A percentile compares a stretch with the other conserved stretches of the same genome.
Conservation (phyloP, 2,113 vertebrate species). For the Brachionichthys hirsutus region DNA sequence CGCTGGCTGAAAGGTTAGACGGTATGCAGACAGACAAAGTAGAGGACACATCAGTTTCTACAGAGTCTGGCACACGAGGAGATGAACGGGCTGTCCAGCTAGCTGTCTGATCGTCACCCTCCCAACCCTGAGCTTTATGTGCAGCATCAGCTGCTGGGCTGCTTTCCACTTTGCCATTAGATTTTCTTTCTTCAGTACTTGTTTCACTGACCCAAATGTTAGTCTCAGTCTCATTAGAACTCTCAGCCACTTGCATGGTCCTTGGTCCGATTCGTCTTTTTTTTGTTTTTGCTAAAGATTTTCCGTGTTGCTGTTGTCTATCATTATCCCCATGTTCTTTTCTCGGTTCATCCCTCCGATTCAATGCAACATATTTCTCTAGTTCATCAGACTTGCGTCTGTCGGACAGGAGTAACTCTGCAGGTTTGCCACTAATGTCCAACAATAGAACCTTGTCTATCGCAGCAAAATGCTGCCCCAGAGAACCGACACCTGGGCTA, state of each 20-base stretch:
- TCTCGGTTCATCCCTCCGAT: slow-evolving; percentile 1
- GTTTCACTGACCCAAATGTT: neutral
- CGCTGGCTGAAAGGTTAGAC: slow-evolving; percentile 21
- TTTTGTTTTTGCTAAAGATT: neutral
- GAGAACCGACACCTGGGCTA: neutral
- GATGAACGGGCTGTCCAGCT: slow-evolving; percentile 13
- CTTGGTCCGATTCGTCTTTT: neutral
- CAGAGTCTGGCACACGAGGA: slow-evolving; percentile 2
- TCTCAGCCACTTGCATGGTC: neutral
- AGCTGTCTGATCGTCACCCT: neutral
- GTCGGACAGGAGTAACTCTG: slow-evolving; percentile 36
- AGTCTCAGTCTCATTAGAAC: neutral
- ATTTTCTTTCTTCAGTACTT: neutral
- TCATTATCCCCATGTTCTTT: neutral
- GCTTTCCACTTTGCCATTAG: neutral
- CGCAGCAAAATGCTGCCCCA: slow-evolving; percentile 10
- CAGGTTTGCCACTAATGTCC: slow-evolving; percentile 45
- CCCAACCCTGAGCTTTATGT: neutral
- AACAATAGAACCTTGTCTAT: slow-evolving; percentile 41
- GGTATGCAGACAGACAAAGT: slow-evolving; percentile 32
- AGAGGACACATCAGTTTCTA: slow-evolving; percentile 18
- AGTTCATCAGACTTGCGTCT: slow-evolving; percentile 5
- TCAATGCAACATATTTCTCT: neutral
- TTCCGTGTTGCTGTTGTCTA: neutral
- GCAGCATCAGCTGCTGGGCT: neutral